These are phyloP conservation scores for Centropristis striata DNA, from an alignment of 2,113 vertebrate genomes.

Conservation along the genomic window DNA sequence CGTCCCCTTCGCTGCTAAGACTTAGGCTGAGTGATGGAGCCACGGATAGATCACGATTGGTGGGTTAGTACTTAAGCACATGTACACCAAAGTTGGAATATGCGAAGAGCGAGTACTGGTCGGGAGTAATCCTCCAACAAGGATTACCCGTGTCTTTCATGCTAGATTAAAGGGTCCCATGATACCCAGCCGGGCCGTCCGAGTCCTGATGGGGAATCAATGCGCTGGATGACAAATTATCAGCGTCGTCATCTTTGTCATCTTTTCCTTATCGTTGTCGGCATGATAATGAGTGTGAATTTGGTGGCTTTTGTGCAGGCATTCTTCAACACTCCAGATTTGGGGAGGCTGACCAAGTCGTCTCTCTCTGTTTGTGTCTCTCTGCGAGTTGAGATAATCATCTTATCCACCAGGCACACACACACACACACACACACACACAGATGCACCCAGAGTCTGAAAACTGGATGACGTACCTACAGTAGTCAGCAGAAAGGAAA, in stretches of 20 bases:
- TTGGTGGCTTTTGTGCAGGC: not conserved
- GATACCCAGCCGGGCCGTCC: slow-evolving; percentile 40
- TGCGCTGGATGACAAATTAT: slow-evolving; percentile 52
- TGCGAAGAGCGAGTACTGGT: slow-evolving; percentile 55
- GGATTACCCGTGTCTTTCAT: slow-evolving; percentile 80
- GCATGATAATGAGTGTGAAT: slow-evolving; percentile 38
- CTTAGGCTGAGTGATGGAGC: slow-evolving; percentile 64
- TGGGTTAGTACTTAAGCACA: slow-evolving; percentile 69
- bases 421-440: slow-evolving; percentile 3
- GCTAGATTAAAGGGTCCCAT: slow-evolving; percentile 75
- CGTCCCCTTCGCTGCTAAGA: slow-evolving; percentile 39
- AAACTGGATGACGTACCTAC: slow-evolving; percentile 50
- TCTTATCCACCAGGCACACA: slow-evolving; percentile 34
- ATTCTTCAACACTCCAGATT: slow-evolving; percentile 35
- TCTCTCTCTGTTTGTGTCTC: slow-evolving; percentile 32
- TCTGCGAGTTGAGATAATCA: slow-evolving; percentile 58
- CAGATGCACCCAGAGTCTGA: slow-evolving; percentile 22
- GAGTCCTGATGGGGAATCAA: slow-evolving; percentile 55
- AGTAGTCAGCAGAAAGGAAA: slow-evolving; percentile 65
- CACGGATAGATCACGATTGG: slow-evolving; percentile 48
- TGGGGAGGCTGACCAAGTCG: slow-evolving; percentile 38
- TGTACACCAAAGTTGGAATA: slow-evolving; percentile 62
- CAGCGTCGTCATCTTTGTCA: slow-evolving; percentile 18
- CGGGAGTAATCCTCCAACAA: slow-evolving; percentile 69
- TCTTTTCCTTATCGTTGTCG: slow-evolving; percentile 14